These are phyloP conservation scores for Heliothis virescens DNA, from an alignment of 1,140 invertebrate genomes.

Conservation along the genomic window DNA sequence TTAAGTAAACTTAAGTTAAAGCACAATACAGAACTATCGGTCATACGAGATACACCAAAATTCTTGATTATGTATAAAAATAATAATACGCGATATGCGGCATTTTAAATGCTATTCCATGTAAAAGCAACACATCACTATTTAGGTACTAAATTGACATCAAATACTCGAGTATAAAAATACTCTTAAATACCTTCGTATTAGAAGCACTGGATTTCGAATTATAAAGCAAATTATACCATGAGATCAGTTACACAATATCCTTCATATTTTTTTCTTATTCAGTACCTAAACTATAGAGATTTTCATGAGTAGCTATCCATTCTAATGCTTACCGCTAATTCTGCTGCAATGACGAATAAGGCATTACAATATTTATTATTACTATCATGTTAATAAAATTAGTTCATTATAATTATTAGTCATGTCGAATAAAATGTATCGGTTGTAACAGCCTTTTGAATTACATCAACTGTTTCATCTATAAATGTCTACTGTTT, in stretches of 20 bases:
- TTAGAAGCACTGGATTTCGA: conserved; percentile 28
- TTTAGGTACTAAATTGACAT: conserved; percentile 7
- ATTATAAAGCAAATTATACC: conserved; percentile 34
- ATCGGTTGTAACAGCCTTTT: no score
- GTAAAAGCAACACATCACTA: conserved; percentile 16
- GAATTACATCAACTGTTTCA: no score
- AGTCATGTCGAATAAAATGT: no score
- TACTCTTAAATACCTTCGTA: not conserved
- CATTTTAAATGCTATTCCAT: conserved; percentile 15
- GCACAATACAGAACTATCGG: not conserved
- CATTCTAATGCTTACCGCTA: not conserved
- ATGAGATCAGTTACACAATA: conserved; percentile 33
- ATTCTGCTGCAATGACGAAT: no score
- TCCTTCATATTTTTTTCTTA: conserved; percentile 9
- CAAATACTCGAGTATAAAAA: not conserved
- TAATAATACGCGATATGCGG: not conserved
- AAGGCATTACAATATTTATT: no score
- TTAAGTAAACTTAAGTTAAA: conserved; percentile 7
- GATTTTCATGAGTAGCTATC: not conserved
- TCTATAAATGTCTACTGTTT: no score
- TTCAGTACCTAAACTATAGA: conserved; percentile 15
- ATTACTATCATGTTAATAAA: no score
- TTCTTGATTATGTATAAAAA: conserved; percentile 1
- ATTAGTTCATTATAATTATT: no score
- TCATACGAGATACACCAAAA: not conserved